Evolutionary conservation across 2,888 invertebrate species (phyloP), one percentile per base, ranked within the genome.

Genomic region (Lathronympha strigana): DNA sequence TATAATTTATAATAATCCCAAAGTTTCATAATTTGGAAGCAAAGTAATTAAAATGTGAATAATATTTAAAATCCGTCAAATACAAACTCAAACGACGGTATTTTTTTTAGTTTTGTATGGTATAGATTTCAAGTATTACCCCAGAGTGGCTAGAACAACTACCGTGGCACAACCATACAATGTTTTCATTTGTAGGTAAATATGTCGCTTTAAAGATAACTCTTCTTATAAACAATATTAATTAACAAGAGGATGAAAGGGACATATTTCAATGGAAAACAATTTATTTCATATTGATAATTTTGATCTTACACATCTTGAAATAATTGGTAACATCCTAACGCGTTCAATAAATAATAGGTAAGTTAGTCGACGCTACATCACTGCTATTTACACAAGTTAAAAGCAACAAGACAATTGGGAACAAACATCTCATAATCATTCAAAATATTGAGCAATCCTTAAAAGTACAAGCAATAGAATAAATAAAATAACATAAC

Each of bases 401-500:
- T 15, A 31, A 31, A 55, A 38, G 19, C 15, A 25, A 45, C 28
- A 25, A 47, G 9, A 38, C n/a, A n/a, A 51, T 38, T 47, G 21
- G 45, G 45, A 60, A 40, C 71, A 76, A 75, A 74, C 77, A 79
- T 76, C 72, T 76, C 68, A 75, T 79, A 81, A 73, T 76, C 76
- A 80, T 81, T 80, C 76, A 72, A 75, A 82, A 67, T 76, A 84
- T 90, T 90, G 88, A 90, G 88, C 89, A 89, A 85, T 75, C 73
- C 78, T 81, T 83, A 85, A 77, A 72, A 74, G 76, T 78, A 72
- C 71, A 70, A 68, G 66, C 67, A 68, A 74, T 45, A 43, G 1
- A 73, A 71, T 72, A 72, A 73, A 71, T 69, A 57, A 68, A 72
- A 70, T 74, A 63, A 63, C 70, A 72, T 72, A 68, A 69, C 64